Conservation (phyloP, 2,113 vertebrate species). For the Sceloporus tristichus region DNA sequence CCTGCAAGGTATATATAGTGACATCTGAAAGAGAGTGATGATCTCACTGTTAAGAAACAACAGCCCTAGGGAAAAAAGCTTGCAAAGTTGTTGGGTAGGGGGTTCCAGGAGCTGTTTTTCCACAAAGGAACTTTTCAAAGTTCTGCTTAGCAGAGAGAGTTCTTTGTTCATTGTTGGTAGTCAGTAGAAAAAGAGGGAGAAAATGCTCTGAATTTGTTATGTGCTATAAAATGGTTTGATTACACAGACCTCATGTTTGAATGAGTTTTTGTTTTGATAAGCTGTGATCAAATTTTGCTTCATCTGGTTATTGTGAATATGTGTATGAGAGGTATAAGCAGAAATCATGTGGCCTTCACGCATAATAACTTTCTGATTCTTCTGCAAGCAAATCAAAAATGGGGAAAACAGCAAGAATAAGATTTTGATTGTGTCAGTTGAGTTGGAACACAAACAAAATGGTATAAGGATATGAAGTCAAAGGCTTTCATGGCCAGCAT, state of each 20-base stretch:
- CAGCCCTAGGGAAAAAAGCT: background rate
- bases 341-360: background rate
- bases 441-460: background rate
- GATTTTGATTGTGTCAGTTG: background rate
- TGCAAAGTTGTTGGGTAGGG: background rate
- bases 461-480: background rate
- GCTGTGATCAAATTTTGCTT: background rate
- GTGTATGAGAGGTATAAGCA: background rate
- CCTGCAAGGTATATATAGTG: background rate
- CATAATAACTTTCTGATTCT: background rate
- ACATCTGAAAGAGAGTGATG: background rate
- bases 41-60: background rate
- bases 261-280: background rate
- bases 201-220: no score
- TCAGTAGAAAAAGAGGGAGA: background rate
- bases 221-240: background rate
- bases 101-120: background rate
- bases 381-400: background rate
- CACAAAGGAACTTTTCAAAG: background rate
- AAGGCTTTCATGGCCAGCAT: no score
- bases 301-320: background rate
- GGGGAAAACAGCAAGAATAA: background rate
- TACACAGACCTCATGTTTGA: background rate
- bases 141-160: no score
- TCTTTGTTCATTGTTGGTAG: background rate